Conservation (phyloP, 2,888 invertebrate species). For the Patella depressa region DNA sequence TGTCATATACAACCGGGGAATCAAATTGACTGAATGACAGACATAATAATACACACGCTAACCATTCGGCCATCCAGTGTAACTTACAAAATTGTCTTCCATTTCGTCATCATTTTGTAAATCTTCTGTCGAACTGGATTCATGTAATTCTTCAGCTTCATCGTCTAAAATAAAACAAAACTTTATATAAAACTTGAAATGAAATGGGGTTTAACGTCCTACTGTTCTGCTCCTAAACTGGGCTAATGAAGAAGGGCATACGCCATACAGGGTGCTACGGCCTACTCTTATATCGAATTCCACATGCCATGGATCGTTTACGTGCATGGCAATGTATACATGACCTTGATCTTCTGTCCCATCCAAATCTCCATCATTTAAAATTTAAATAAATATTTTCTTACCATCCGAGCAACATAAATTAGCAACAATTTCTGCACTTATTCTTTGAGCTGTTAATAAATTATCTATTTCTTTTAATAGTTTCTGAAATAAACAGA, state of each 20-base stretch:
- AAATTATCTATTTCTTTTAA: constrained; percentile 70
- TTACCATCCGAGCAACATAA: constrained; percentile 79
- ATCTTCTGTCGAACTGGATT: constrained; percentile 59
- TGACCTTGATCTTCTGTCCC: no score
- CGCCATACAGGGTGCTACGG: no score
- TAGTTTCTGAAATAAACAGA: constrained; percentile 20
- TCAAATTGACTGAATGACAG: no score
- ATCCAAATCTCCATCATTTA: not conserved
- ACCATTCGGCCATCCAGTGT: not conserved
- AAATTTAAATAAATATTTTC: constrained; percentile 14
- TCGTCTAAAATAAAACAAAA: constrained; percentile 45
- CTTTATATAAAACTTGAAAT: no score
- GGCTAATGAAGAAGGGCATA: no score
- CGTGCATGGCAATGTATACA: no score
- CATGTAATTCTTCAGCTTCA: constrained; percentile 67
- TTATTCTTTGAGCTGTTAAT: constrained; percentile 79
- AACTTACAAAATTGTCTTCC: constrained; percentile 34
- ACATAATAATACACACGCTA: no score
- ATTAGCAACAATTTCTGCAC: constrained; percentile 81
- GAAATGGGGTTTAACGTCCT: no score
- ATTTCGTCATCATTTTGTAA: constrained; percentile 39
- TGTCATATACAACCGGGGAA: no score
- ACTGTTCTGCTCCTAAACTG: no score
- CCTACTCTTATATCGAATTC: no score
- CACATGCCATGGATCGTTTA: no score